These are phyloP conservation scores for Martes martes DNA, from an alignment of 2,113 vertebrate species.

Conservation along the genomic window DNA sequence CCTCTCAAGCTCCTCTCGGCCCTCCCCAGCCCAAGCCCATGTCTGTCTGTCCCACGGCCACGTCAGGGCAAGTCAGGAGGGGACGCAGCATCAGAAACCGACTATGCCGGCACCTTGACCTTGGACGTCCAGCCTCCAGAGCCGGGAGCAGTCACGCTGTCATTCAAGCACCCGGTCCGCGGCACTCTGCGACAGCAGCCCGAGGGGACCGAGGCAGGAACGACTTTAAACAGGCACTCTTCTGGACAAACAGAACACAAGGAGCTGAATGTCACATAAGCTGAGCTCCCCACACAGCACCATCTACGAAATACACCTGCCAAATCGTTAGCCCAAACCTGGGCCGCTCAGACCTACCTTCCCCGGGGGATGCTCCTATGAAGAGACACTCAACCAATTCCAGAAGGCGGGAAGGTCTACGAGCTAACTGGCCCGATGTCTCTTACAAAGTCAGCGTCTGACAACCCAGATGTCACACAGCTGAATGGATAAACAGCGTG, in stretches of 20 bases:
- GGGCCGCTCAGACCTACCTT: background rate
- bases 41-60: background rate
- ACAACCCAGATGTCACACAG: background rate
- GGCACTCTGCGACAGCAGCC: background rate
- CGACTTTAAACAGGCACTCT: background rate
- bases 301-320: background rate
- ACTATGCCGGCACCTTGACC: background rate
- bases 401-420: background rate
- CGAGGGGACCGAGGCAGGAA: background rate
- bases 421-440: background rate
- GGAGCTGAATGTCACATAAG: background rate
- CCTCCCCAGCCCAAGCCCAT: background rate
- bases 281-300: background rate
- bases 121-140: background rate
- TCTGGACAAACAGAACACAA: background rate
- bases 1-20: background rate
- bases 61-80: background rate
- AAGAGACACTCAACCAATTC: background rate
- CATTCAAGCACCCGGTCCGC: accelerated
- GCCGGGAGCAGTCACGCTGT: background rate
- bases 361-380: accelerated
- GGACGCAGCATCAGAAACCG: background rate
- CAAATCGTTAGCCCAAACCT: background rate
- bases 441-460: background rate
- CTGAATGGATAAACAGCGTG: too few species aligned